These are phyloP conservation scores for Unio delphinus DNA, from an alignment of 2,888 invertebrate genomes.

Conservation along the genomic window DNA sequence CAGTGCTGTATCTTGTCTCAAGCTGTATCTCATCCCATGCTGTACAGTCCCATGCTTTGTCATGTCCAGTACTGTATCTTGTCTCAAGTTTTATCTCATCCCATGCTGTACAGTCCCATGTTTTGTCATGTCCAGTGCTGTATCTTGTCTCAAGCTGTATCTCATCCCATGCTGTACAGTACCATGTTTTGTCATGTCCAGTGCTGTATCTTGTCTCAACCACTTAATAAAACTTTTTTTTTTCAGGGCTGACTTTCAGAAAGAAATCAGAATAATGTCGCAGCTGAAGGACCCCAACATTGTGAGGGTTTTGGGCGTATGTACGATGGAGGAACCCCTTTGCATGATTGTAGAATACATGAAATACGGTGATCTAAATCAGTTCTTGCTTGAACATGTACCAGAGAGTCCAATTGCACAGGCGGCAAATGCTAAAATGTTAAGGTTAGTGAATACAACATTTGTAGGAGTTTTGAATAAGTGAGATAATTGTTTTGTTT, in stretches of 20 bases:
- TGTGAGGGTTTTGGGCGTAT: slow-evolving; percentile 86
- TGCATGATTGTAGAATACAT: slow-evolving; percentile 92
- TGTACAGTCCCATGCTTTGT: too few relatives aligned
- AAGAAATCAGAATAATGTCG: slow-evolving; percentile 88
- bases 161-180: too few relatives aligned
- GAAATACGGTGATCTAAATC: slow-evolving; percentile 87
- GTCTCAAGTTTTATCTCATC: too few relatives aligned
- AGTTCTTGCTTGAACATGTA: slow-evolving; percentile 81
- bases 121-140: too few relatives aligned
- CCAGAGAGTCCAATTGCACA: slow-evolving; percentile 79
- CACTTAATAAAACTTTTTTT: neutral
- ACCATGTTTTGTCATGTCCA: too few relatives aligned
- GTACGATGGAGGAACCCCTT: slow-evolving; percentile 86
- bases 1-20: too few relatives aligned
- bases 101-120: too few relatives aligned
- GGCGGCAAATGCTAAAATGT: slow-evolving; percentile 74
- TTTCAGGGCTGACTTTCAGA: slow-evolving; percentile 85
- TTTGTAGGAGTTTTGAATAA: neutral
- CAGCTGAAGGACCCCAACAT: slow-evolving; percentile 89
- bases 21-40: too few relatives aligned
- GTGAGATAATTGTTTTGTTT: neutral
- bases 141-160: too few relatives aligned
- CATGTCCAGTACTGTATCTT: too few relatives aligned
- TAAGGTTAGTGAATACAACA: slow-evolving; percentile 76
- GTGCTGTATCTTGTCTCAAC: too few relatives aligned